Percentiles rank a stretch among this genome's conserved stretches.
phyloP scores from a whole-genome alignment of 1,140 invertebrate genomes.

The Drosophila kepulauana region DNA sequence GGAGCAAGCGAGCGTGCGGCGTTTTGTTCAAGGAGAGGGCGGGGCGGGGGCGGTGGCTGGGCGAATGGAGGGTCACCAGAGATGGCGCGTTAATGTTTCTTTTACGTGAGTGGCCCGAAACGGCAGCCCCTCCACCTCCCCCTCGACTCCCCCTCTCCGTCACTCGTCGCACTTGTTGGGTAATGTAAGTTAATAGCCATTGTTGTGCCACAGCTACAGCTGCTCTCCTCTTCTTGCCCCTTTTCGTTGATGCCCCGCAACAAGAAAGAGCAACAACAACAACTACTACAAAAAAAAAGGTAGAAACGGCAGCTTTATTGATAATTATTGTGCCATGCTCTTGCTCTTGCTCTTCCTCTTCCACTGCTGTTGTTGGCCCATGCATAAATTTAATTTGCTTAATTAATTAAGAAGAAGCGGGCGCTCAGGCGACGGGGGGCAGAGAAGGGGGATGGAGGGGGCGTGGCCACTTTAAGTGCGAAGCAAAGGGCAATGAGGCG shows the following conservation, averaged over 20 bases:
- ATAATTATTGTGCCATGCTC: constrained; percentile 74
- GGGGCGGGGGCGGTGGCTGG: background rate
- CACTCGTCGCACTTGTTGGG: constrained; percentile 60
- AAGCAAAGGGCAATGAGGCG: background rate
- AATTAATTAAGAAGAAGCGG: constrained; percentile 78
- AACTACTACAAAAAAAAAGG: constrained; percentile 35
- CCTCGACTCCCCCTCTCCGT: constrained; percentile 1
- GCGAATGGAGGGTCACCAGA: constrained; percentile 15
- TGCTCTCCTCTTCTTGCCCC: background rate
- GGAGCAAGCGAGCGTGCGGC: constrained; percentile 56
- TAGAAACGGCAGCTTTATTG: constrained; percentile 73
- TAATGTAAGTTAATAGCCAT: constrained; percentile 81
- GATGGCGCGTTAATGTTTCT: constrained; percentile 76
- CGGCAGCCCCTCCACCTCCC: constrained; percentile 3
- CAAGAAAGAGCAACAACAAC: no score
- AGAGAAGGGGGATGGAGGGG: background rate
- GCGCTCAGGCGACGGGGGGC: background rate
- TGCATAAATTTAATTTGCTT: constrained; percentile 82
- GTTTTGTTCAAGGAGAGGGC: constrained; percentile 31
- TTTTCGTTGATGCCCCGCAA: no score
- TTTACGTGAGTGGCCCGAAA: constrained; percentile 63
- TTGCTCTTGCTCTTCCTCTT: constrained; percentile 32
- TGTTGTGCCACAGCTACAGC: constrained; percentile 45
- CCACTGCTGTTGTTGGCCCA: constrained; percentile 32
- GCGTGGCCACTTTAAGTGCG: constrained; percentile 36